Evolutionary conservation across 2,113 vertebrate genomes (phyloP).

Genomic region (Chaenogobius annularis): DNA sequence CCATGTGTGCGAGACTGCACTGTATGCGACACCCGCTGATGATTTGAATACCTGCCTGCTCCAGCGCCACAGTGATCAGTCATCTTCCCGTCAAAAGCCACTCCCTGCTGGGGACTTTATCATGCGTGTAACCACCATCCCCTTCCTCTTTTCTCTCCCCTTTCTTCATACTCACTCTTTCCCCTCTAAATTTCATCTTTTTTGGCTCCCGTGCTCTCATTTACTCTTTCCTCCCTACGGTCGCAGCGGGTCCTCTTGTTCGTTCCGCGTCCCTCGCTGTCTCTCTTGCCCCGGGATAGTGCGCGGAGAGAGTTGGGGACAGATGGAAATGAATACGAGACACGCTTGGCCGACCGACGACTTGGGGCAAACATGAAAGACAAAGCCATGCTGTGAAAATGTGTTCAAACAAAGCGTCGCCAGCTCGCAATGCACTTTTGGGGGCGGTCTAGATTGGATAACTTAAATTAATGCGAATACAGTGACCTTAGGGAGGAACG

Average conservation of each 20-base stretch:
- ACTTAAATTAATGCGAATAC: constrained; percentile 39
- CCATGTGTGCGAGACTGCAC: constrained; percentile 32
- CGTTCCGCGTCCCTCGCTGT: constrained; percentile 48
- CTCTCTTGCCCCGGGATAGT: constrained; percentile 45
- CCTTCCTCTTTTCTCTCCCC: constrained; percentile 13
- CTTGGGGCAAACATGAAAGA: constrained; percentile 7
- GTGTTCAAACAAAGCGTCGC: background rate
- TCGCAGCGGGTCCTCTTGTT: constrained; percentile 59
- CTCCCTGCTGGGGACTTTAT: constrained; percentile 58
- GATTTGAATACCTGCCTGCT: constrained; percentile 74
- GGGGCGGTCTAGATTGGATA: constrained; percentile 31
- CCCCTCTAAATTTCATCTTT: constrained; percentile 28
- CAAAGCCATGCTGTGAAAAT: constrained; percentile 19
- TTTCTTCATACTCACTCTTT: constrained; percentile 17
- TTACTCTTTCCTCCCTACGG: constrained; percentile 37
- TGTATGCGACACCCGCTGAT: constrained; percentile 49
- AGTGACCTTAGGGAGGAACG: constrained; percentile 47
- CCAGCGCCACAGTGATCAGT: constrained; percentile 67
- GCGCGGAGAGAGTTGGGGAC: constrained; percentile 34
- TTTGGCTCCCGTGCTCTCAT: constrained; percentile 42
- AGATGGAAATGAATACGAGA: constrained; percentile 52
- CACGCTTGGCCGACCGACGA: constrained; percentile 9
- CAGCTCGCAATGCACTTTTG: background rate
- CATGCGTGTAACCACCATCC: constrained; percentile 37
- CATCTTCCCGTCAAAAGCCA: constrained; percentile 58